These are phyloP conservation scores for Caenorhabditis latens DNA, from an alignment of 1,140 invertebrate genomes.

Conservation along the genomic window DNA sequence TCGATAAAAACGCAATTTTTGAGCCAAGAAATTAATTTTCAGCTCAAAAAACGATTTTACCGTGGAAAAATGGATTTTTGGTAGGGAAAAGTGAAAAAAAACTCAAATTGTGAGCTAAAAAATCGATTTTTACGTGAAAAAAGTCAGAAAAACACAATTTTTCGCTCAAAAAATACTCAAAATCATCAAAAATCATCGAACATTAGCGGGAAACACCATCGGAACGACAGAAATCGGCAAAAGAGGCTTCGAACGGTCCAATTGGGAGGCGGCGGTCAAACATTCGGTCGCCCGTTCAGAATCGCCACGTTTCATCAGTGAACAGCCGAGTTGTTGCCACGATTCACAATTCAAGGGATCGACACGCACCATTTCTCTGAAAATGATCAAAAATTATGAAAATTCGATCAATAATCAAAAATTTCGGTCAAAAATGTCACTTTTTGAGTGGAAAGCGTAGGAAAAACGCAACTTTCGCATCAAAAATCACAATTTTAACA, in stretches of 20 bases:
- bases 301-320: conserved; percentile 67
- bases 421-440: not conserved
- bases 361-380: conserved; percentile 72
- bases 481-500: too few species aligned
- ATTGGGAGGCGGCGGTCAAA: conserved; percentile 70
- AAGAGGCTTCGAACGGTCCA: conserved; percentile 72
- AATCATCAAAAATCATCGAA: not conserved
- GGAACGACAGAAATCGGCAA: conserved; percentile 75
- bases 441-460: not conserved
- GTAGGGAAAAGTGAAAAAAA: too few species aligned
- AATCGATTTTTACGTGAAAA: not conserved
- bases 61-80: too few species aligned
- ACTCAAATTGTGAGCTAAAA: too few species aligned
- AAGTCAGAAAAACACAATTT: not conserved
- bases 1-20: too few species aligned
- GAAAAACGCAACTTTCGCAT: too few species aligned
- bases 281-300: conserved; percentile 71
- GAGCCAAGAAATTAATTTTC: too few species aligned
- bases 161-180: not conserved
- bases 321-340: conserved; percentile 72
- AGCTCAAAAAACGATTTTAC: too few species aligned
- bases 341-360: conserved; percentile 70
- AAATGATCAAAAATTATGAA: conserved; percentile 32
- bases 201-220: conserved; percentile 66
- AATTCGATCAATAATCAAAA: too few species aligned